Percentiles rank a stretch among this genome's conserved stretches.
These are phyloP conservation scores for Criorhina ranunculi DNA, from an alignment of 2,888 invertebrate genomes.

Conservation along the genomic window DNA sequence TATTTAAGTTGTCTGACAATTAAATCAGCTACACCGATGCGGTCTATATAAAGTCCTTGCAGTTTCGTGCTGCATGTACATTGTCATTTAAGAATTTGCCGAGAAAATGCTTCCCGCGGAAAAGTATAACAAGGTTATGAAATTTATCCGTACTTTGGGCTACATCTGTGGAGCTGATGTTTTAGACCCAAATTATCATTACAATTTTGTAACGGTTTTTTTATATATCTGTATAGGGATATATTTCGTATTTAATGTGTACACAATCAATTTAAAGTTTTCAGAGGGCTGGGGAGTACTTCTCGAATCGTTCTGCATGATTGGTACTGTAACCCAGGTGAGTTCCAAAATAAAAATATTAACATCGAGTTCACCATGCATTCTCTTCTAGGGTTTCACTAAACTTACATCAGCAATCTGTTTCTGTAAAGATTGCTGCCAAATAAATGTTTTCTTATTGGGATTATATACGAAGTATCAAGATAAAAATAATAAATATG, in stretches of 20 bases:
- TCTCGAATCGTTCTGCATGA: slow-evolving; percentile 59
- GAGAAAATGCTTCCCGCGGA: slow-evolving; percentile 50
- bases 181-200: slow-evolving; percentile 29
- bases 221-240: slow-evolving; percentile 25
- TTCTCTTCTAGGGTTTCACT: slow-evolving; percentile 40
- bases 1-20: no score
- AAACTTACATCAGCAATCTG: slow-evolving; percentile 33
- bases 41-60: no score
- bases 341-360: neutral
- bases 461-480: slow-evolving; percentile 16
- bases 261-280: slow-evolving; percentile 47
- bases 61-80: neutral
- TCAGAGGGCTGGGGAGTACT: slow-evolving; percentile 35
- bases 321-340: slow-evolving; percentile 56
- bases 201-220: neutral
- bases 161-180: slow-evolving; percentile 53
- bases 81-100: neutral
- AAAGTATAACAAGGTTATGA: slow-evolving; percentile 30
- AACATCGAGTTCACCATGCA: neutral
- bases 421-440: neutral
- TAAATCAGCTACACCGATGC: no score
- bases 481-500: no score
- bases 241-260: slow-evolving; percentile 49
- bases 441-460: neutral
- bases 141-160: slow-evolving; percentile 21